These are phyloP conservation scores for Ciconia maguari DNA, from an alignment of 2,113 vertebrate genomes.

Conservation along the genomic window DNA sequence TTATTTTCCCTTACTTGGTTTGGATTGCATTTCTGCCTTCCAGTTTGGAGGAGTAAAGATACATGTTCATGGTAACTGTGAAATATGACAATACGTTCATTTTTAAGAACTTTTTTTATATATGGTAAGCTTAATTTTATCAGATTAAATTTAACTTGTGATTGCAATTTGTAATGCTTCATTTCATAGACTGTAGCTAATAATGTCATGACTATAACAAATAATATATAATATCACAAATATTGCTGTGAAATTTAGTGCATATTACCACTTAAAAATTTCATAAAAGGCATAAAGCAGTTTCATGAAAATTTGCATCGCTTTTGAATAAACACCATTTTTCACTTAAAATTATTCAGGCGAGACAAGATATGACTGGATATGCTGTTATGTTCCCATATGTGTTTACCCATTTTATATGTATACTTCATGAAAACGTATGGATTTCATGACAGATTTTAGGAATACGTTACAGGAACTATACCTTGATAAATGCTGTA, in stretches of 20 bases:
- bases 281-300: neutral
- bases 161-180: neutral
- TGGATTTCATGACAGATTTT: neutral
- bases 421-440: neutral
- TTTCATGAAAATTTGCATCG: neutral
- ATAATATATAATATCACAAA: neutral
- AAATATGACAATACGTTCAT: neutral
- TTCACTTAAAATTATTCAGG: neutral
- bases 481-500: neutral
- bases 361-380: neutral
- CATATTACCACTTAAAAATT: neutral
- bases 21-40: constrained; percentile 4
- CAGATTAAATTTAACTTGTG: neutral
- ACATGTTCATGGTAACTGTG: neutral
- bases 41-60: neutral
- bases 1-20: constrained; percentile 33
- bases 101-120: neutral
- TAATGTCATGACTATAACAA: neutral
- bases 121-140: neutral
- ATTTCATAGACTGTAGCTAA: neutral
- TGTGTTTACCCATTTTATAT: neutral
- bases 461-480: neutral
- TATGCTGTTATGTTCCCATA: neutral
- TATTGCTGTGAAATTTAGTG: neutral
- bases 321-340: neutral